These are phyloP conservation scores for Torymus texanus DNA, from an alignment of 2,888 invertebrate genomes.

Conservation along the genomic window DNA sequence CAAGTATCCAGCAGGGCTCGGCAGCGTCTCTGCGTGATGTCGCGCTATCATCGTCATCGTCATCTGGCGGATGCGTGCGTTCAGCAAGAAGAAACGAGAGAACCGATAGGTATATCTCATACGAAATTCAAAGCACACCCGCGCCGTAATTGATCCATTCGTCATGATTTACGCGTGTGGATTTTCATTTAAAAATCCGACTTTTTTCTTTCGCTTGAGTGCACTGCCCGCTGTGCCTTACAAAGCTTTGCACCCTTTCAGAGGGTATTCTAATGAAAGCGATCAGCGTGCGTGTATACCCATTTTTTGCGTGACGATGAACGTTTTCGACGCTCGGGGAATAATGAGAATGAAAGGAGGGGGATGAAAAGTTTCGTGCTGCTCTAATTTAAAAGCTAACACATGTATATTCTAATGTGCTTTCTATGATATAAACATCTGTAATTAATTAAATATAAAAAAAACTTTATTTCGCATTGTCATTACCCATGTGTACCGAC, in stretches of 20 bases:
- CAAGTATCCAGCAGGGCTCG: slow-evolving; percentile 60
- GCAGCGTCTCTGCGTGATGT: slow-evolving; percentile 64
- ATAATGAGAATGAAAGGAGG: background rate
- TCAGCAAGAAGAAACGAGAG: slow-evolving; percentile 34
- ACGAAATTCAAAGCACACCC: slow-evolving; percentile 41
- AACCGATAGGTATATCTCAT: background rate
- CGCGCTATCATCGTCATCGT: slow-evolving; percentile 66
- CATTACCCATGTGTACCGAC: too few relatives aligned
- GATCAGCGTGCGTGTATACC: background rate
- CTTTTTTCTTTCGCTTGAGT: background rate
- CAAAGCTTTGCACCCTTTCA: slow-evolving; percentile 3
- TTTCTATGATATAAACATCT: too few relatives aligned
- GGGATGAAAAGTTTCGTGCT: background rate
- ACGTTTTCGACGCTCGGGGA: background rate
- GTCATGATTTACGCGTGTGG: slow-evolving; percentile 59
- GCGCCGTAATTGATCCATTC: slow-evolving; percentile 62
- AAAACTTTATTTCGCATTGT: too few relatives aligned
- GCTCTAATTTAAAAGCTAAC: background rate
- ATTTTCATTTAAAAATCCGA: slow-evolving; percentile 25
- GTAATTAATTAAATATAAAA: too few relatives aligned
- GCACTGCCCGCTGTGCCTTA: slow-evolving; percentile 16
- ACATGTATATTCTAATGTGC: too few relatives aligned
- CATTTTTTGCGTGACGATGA: slow-evolving; percentile 9
- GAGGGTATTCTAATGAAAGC: background rate
- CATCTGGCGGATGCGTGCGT: slow-evolving; percentile 59